phyloP scores from a whole-genome alignment of 2,113 vertebrate genomes.

The Symphodus melops region DNA sequence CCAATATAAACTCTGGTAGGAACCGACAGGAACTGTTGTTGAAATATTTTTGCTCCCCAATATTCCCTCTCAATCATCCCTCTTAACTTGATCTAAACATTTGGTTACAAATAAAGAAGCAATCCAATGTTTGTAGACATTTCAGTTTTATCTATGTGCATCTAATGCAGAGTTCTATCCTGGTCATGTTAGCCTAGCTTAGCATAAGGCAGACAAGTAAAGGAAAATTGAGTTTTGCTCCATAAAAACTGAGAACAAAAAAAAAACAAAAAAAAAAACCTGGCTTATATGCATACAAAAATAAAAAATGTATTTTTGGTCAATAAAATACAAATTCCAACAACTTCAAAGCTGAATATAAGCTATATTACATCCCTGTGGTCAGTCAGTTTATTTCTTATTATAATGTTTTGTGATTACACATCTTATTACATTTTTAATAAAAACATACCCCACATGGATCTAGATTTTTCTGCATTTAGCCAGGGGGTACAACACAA shows the following conservation, averaged over 20 bases:
- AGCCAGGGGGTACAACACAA: background rate
- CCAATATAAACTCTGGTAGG: constrained; percentile 45
- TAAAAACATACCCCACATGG: no score
- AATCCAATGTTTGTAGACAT: background rate
- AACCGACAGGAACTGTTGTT: constrained; percentile 29
- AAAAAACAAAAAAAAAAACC: no score
- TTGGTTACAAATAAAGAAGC: constrained; percentile 7
- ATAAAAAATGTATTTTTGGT: background rate
- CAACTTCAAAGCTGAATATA: no score
- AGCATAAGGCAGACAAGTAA: constrained; percentile 14
- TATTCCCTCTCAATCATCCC: background rate
- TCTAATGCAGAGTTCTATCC: background rate
- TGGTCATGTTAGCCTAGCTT: background rate
- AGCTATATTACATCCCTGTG: no score
- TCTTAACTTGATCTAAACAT: background rate
- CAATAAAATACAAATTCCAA: no score
- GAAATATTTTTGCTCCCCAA: constrained; percentile 7
- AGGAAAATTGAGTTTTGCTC: constrained; percentile 2
- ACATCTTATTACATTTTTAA: no score
- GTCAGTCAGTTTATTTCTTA: no score
- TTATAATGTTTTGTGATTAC: no score
- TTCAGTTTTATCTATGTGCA: background rate
- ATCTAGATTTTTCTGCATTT: no score
- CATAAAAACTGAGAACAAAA: background rate
- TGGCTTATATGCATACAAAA: background rate